phyloP scores from a whole-genome alignment of 2,797 vertebrate genomes.

The Tauraco hartlaubi region DNA sequence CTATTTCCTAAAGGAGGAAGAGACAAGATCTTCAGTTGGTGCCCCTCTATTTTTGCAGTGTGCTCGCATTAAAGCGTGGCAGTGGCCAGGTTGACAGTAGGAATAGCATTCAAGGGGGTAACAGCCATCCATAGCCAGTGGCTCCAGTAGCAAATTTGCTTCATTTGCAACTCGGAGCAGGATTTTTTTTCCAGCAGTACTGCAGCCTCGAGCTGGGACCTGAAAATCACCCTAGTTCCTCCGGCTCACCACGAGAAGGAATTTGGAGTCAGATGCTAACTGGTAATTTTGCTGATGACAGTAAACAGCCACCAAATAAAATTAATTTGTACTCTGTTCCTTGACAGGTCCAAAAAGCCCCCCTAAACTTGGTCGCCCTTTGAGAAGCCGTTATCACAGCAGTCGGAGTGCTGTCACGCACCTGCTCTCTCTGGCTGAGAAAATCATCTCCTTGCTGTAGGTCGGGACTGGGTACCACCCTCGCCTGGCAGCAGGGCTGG shows the following conservation, averaged over 20 bases:
- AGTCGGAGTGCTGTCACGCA: rapidly evolving
- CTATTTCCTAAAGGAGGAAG: slow-evolving; percentile 39
- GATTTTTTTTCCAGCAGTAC: neutral
- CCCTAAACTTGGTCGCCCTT: neutral
- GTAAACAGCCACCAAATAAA: neutral
- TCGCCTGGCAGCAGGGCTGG: neutral
- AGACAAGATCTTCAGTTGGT: slow-evolving; percentile 41
- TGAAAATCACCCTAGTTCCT: neutral
- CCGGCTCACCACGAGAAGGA: neutral
- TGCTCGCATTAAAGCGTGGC: neutral
- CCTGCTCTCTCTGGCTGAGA: neutral
- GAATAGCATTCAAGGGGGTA: neutral
- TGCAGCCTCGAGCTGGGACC: neutral
- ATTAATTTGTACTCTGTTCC: neutral
- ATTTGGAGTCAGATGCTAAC: neutral
- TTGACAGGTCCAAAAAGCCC: neutral
- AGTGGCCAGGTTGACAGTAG: neutral
- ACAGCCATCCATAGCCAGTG: neutral
- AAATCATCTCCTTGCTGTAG: neutral
- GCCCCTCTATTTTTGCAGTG: neutral
- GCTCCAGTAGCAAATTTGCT: neutral
- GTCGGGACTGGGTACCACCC: neutral
- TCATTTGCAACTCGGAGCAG: neutral
- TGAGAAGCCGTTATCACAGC: neutral
- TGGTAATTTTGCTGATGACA: neutral